Evolutionary conservation across 2,888 invertebrate genomes (phyloP), one percentile per base, ranked within the genome.

Genomic region (Agrotis puta): DNA sequence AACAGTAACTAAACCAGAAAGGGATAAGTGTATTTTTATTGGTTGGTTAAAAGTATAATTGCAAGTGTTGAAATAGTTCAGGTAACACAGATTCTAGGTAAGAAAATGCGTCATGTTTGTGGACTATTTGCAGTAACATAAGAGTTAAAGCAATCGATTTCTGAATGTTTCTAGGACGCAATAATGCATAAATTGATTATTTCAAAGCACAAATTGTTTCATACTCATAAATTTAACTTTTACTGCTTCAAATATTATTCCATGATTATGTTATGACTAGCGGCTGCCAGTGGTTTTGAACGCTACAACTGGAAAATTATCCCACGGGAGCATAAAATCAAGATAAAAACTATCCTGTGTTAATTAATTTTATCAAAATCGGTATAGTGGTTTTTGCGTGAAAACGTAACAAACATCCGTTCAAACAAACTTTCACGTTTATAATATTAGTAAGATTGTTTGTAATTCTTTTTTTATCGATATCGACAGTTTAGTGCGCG

Each of bases 381-480:
- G n/a, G n/a, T n/a, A n/a, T n/a, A n/a, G n/a, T n/a, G n/a, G n/a
- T n/a, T n/a, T n/a, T n/a, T n/a, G n/a, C n/a, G n/a, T n/a, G n/a
- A n/a, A n/a, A n/a, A n/a, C n/a, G n/a, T n/a, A n/a, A n/a, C n/a
- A n/a, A n/a, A n/a, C n/a, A n/a, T n/a, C n/a, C n/a, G n/a, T n/a
- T n/a, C n/a, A n/a, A n/a, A n/a, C n/a, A n/a, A n/a, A n/a, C n/a
- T n/a, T n/a, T n/a, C n/a, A n/a, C n/a, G n/a, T n/a, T n/a, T n/a
- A n/a, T n/a, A n/a, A n/a, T n/a, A n/a, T n/a, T n/a, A n/a, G n/a
- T n/a, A n/a, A n/a, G n/a, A 68, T 73, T 77, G 45, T 45, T 47
- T 45, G 57, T 53, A 47, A 77, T 72, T 56, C 14, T 4, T 14
- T 16, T 5, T 65, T 64, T 77, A 87, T 90, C 90, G 90, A 91